These are phyloP conservation scores for Hiodon alosoides DNA, from an alignment of 2,113 vertebrate genomes.

Conservation along the genomic window DNA sequence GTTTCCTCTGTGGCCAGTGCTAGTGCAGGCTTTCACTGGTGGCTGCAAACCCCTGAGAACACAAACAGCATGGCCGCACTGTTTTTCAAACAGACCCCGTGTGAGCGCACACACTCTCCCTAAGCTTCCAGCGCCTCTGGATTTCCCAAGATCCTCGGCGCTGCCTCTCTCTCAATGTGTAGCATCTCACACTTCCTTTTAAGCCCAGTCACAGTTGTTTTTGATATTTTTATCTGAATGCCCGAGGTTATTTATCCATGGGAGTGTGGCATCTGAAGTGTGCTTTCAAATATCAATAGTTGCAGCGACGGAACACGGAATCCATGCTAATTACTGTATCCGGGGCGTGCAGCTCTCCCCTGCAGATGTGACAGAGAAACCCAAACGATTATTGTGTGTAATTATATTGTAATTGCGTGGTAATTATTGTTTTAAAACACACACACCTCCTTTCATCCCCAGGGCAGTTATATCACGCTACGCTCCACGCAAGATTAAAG, in stretches of 20 bases:
- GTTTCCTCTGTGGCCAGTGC: neutral
- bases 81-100: constrained; percentile 19
- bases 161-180: constrained; percentile 38
- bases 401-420: constrained; percentile 60
- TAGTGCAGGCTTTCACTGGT: neutral
- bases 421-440: constrained; percentile 54
- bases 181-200: constrained; percentile 41
- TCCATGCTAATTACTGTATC: constrained; percentile 56
- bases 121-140: constrained; percentile 31
- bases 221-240: constrained; percentile 59
- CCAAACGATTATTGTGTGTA: constrained; percentile 58
- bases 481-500: constrained; percentile 46
- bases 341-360: constrained; percentile 28
- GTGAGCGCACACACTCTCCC: neutral
- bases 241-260: constrained; percentile 61
- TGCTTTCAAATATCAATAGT: constrained; percentile 49
- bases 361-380: constrained; percentile 43
- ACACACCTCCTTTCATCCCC: constrained; percentile 41
- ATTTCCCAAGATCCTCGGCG: constrained; percentile 50
- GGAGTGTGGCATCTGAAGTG: constrained; percentile 44
- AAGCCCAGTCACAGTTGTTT: constrained; percentile 50
- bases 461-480: constrained; percentile 42
- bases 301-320: constrained; percentile 38
- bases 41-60: neutral
- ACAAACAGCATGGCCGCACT: neutral